Base-by-base conservation (phyloP, 1,140 invertebrate genomes). In the Drosophila azteca region DNA sequence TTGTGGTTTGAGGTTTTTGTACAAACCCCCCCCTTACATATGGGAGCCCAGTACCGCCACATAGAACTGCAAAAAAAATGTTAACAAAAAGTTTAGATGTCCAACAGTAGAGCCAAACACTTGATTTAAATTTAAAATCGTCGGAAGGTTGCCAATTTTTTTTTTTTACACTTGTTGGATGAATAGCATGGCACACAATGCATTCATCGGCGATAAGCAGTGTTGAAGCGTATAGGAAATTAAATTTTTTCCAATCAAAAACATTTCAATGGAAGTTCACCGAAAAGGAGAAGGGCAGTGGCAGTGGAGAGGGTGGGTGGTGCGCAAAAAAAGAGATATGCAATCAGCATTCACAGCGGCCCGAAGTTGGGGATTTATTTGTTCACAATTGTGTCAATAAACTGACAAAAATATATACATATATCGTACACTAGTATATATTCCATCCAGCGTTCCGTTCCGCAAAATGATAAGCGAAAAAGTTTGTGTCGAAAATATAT, bases 231-330 rank as follows among this genome's bases (percentile, higher is more conserved):
- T 90, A 90, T 90, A 90, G 87, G 87, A 90, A 90, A 90, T 90
- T 90, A 90, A 73, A 90, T 90, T 90, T 90, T 90, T 90, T 90
- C 87, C 87, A 90, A 90, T 90, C 87, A 90, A 90, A 79, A 90
- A 83, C 82, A 87, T 90, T 90, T 90, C 81, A 90, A 90, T 83
- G 63, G 79, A 72, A 73, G 76, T 83, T 79, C 78, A 79, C 70
- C 53, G 31, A 61, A 62, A 46, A 45, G 50, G n/a, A 15, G 44
- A 26, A 13, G 43, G 24, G 35, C 11, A 13, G 35, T 39, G 11
- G 11, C 31, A 58, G 17, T 8, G 39, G 17, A 51, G 54, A 15
- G 24, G 59, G 29, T 35, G 15, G 46, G 43, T 26, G 46, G 43
- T 26, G 9, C 9, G 66, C 17, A 26, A 48, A 26, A 26, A 49